These are phyloP conservation scores for Acanthurus tractus DNA, from an alignment of 2,797 vertebrate species.

Conservation along the genomic window DNA sequence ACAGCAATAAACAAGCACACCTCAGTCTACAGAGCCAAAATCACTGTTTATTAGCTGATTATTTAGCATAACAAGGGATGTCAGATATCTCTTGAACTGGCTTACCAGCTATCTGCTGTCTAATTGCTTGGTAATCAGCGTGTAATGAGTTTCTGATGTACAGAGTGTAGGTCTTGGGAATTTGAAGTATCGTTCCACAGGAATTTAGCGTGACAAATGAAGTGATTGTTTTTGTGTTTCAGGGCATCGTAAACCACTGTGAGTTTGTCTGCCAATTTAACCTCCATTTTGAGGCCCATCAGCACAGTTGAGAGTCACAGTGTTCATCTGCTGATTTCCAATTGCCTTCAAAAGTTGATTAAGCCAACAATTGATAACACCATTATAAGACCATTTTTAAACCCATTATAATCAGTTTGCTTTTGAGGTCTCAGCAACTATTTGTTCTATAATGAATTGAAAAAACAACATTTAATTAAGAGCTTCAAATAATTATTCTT, in stretches of 20 bases:
- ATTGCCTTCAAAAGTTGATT: slow-evolving; percentile 35
- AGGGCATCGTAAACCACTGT: slow-evolving; percentile 46
- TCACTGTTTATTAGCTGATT: slow-evolving; percentile 20
- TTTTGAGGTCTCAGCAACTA: slow-evolving; percentile 19
- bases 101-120: slow-evolving; percentile 40
- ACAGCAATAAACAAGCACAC: slow-evolving; percentile 25
- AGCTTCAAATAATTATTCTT: slow-evolving; percentile 29
- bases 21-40: slow-evolving; percentile 17
- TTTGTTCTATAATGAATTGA: slow-evolving; percentile 31
- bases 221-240: slow-evolving; percentile 68
- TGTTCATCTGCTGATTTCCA: slow-evolving; percentile 26
- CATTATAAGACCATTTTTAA: slow-evolving; percentile 28
- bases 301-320: slow-evolving; percentile 11
- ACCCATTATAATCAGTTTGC: slow-evolving; percentile 1
- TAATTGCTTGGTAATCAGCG: slow-evolving; percentile 77
- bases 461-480: slow-evolving; percentile 22
- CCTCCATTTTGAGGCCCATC: slow-evolving; percentile 34
- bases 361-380: slow-evolving; percentile 1
- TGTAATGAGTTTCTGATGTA: slow-evolving; percentile 80
- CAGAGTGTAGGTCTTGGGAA: slow-evolving; percentile 62
- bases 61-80: slow-evolving; percentile 49
- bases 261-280: slow-evolving; percentile 45
- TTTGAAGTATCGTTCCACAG: slow-evolving; percentile 63
- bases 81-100: slow-evolving; percentile 54
- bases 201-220: slow-evolving; percentile 68